Conservation (phyloP, 1,140 invertebrate genomes). For the Camponotus pennsylvanicus region DNA sequence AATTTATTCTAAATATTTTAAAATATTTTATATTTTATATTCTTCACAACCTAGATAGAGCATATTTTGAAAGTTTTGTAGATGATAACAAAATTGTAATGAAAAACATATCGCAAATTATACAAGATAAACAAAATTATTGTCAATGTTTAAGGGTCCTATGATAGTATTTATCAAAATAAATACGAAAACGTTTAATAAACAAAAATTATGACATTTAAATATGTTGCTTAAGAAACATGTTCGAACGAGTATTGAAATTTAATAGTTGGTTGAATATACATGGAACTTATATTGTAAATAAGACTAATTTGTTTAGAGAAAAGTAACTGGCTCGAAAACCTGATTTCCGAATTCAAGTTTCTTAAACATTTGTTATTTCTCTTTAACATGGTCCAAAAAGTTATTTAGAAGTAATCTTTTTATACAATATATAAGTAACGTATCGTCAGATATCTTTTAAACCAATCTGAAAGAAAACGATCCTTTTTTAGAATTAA, state of each 20-base stretch:
- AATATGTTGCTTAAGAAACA: conserved; percentile 6
- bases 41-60: conserved; percentile 30
- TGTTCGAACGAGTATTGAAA: background rate
- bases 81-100: background rate
- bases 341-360: conserved; percentile 8
- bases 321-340: background rate
- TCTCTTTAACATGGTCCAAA: background rate
- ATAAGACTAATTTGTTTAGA: background rate
- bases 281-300: background rate
- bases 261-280: background rate
- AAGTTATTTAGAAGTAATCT: background rate
- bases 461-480: background rate
- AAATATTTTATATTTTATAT: background rate
- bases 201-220: background rate
- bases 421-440: background rate
- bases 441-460: background rate
- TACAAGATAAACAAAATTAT: background rate
- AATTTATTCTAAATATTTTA: background rate
- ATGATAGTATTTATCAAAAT: conserved; percentile 17
- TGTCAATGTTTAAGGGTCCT: background rate
- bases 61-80: conserved; percentile 26
- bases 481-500: background rate
- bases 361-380: conserved; percentile 5
- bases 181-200: background rate
- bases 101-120: background rate